Evolutionary conservation across 1,140 invertebrate species (phyloP), one percentile per base, ranked within the genome.

Genomic region (Solenopsis invicta): DNA sequence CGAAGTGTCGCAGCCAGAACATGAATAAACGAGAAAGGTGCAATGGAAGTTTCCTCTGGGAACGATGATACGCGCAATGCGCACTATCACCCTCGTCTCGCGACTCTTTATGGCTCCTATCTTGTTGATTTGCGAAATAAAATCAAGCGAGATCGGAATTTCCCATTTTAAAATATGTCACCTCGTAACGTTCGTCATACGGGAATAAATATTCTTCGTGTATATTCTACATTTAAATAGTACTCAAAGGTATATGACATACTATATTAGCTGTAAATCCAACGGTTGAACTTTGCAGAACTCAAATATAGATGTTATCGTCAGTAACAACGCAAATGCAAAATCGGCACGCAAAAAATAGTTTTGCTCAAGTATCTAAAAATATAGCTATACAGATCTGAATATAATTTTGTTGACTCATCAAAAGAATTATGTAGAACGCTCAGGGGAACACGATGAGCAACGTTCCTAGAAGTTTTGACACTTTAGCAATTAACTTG

Each of bases 1-100:
- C 48, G 41, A 72, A 87, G 69, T 77, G 62, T 90, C 86, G 88
- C 10, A 64, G 21, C 1, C 62, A 72, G 71, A 50, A 88, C 13
- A 45, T 45, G 80, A 85, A 89, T 77, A 62, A 88, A 85, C 69
- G 18, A 50, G 54, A 64, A 45, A 18, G 37, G 52, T 24, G 66
- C 64, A 64, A 78, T 88, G 16, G 59, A 16, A 54, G 34, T 50
- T 62, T 18, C 13, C 67, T 41, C 56, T 12, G 10, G 78, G 84
- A 29, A 84, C n/a, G 29, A 5, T 21, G 84, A 50, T 29, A 61
- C 24, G 87, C 52, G 59, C 52, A 56, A 52, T 62, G 77, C n/a
- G 45, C 21, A 18, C 41, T 41, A 21, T 52, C 45, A 24, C 5
- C 37, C 29, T 54, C 18, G 13, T 88, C 54, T 78, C 9, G 29